These are phyloP conservation scores for Oophaga pumilio DNA, from an alignment of 2,113 vertebrate species.

Conservation along the genomic window DNA sequence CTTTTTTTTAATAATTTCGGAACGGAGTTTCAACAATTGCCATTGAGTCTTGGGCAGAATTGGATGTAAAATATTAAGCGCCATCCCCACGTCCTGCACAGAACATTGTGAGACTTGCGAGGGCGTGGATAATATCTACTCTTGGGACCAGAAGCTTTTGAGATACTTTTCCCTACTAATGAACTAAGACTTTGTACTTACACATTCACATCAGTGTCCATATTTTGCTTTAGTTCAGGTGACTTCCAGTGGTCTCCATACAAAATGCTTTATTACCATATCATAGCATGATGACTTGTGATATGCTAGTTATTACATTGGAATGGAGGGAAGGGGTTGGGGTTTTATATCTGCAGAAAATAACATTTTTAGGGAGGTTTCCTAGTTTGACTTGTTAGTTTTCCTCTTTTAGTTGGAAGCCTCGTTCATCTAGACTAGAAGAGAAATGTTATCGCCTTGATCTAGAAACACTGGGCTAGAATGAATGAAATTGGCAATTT, in stretches of 20 bases:
- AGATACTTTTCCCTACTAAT: background rate
- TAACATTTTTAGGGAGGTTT: background rate
- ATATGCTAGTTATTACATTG: constrained; percentile 11
- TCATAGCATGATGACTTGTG: constrained; percentile 39
- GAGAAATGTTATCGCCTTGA: background rate
- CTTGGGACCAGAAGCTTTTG: constrained; percentile 48
- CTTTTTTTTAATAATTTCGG: background rate
- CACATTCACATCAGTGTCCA: constrained; percentile 5
- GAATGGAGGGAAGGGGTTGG: background rate
- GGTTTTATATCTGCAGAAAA: background rate
- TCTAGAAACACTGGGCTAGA: background rate
- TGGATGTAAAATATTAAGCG: constrained; percentile 17
- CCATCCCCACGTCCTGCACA: background rate
- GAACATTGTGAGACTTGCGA: constrained; percentile 23
- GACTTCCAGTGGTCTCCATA: constrained; percentile 2
- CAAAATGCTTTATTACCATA: constrained; percentile 30
- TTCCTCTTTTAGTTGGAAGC: background rate
- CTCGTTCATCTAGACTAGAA: background rate
- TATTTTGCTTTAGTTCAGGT: constrained; percentile 20
- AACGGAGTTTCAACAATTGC: background rate
- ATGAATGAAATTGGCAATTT: background rate
- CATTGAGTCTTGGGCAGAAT: background rate
- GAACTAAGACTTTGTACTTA: constrained; percentile 6
- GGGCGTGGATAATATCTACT: constrained; percentile 22
- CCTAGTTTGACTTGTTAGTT: background rate